Base-by-base conservation (phyloP, 2,113 vertebrate species). In the Lonchura striata region DNA sequence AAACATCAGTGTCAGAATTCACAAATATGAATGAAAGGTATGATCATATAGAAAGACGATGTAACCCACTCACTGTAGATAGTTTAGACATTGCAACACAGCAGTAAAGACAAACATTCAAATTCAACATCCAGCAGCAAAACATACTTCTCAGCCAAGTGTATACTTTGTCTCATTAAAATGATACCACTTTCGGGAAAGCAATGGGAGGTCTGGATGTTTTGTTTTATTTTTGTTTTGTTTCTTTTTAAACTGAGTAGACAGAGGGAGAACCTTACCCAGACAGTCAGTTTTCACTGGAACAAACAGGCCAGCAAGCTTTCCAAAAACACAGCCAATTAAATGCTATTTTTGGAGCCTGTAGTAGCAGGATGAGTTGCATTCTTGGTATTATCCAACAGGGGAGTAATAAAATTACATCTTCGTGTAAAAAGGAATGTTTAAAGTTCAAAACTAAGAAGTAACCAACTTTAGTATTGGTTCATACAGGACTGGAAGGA, bases 31-130 rank as follows among this genome's bases (percentile, higher is more conserved):
- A 69, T n/a, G 74, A 72, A 94, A 88, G 50, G 33, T 27, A 70
- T 60, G 68, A 44, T 82, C 61, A 71, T 87, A 71, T 21, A 85
- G 44, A 78, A 90, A 72, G 66, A 93, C 84, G 82, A 47, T 1
- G 22, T 46, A 91, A 82, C 70, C 37, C 61, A 79, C 30, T 90
- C 41, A 83, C 50, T 78, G 72, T 50, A 89, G 77, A 52, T 37
- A 76, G n/a, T 76, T 88, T 42, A 78, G 81, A 94, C 92, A 78
- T 52, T 85, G 81, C 76, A 90, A 96, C 71, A 93, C 80, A 86
- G 86, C 33, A 92, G n/a, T 86, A 81, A 86, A 93, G 94, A 94
- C 91, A 88, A 93, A 93, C 82, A 83, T 23, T 57, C 41, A 88
- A 88, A 90, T 66, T 77, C 54, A 86, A 74, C 24, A 31, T 44